phyloP scores from a whole-genome alignment of 2,797 vertebrate genomes.

The Amblyopsis hoosieri region DNA sequence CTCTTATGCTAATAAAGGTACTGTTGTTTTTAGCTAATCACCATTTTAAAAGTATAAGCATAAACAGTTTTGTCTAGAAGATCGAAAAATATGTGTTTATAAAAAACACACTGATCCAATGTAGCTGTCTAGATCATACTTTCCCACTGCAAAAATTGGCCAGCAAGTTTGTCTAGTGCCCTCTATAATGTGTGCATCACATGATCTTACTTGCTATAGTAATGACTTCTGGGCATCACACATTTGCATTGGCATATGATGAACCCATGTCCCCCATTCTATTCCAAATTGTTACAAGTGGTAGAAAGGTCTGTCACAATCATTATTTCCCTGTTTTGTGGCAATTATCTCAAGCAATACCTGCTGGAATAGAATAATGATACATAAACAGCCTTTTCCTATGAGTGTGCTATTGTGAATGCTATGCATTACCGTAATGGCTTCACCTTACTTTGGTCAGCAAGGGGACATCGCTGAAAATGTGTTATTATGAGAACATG shows the following conservation, averaged over 20 bases:
- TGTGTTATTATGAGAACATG: slow-evolving; percentile 59
- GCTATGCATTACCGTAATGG: slow-evolving; percentile 53
- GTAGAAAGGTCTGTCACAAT: slow-evolving; percentile 34
- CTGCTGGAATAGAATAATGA: slow-evolving; percentile 57
- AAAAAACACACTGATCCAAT: too few species aligned
- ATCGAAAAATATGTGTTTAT: too few species aligned
- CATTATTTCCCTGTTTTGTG: slow-evolving; percentile 54
- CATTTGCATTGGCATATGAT: slow-evolving; percentile 35
- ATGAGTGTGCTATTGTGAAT: slow-evolving; percentile 44
- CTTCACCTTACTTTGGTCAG: slow-evolving; percentile 42
- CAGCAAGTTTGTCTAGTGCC: slow-evolving; percentile 1
- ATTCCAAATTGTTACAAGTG: slow-evolving; percentile 29
- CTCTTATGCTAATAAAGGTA: slow-evolving; percentile 58
- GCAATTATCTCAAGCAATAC: slow-evolving; percentile 73
- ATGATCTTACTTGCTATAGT: slow-evolving; percentile 26
- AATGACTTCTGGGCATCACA: slow-evolving; percentile 7
- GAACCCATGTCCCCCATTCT: slow-evolving; percentile 18
- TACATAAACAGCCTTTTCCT: slow-evolving; percentile 42
- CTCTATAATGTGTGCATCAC: slow-evolving; percentile 13
- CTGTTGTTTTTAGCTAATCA: slow-evolving; percentile 67
- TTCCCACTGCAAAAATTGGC: not conserved
- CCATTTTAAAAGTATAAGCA: slow-evolving; percentile 28
- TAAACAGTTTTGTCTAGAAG: not conserved
- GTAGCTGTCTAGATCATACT: too few species aligned
- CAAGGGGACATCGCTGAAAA: slow-evolving; percentile 39